Percentiles rank a stretch among this genome's conserved stretches.
These are phyloP conservation scores for Acrocephalus kingi DNA, from an alignment of 2,113 vertebrate species.

Conservation along the genomic window DNA sequence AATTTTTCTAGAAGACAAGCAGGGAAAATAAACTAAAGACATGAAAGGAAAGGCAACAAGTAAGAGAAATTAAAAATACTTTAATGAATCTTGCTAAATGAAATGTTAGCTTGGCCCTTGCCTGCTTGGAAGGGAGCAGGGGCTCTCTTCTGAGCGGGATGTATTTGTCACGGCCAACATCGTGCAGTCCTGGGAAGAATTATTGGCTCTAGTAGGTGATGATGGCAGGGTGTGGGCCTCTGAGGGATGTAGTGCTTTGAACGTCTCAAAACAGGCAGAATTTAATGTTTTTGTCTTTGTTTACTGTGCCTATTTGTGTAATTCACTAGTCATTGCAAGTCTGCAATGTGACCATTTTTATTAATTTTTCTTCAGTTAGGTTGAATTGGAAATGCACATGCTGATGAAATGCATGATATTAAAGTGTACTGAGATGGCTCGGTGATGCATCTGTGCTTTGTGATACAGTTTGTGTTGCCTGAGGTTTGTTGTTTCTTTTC, in stretches of 20 bases:
- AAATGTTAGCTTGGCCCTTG: neutral
- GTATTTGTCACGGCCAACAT: fast-evolving
- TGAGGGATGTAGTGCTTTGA: fast-evolving
- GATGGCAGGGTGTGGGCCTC: neutral
- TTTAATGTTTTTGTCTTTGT: neutral
- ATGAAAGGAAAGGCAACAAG: neutral
- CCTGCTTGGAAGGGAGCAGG: neutral
- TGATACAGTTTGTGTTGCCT: neutral
- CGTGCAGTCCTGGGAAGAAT: neutral
- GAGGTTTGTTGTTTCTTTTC: neutral
- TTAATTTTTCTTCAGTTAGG: neutral
- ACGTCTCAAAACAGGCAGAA: fast-evolving
- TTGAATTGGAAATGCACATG: neutral
- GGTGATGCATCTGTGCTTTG: neutral
- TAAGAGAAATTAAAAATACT: neutral
- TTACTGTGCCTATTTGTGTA: neutral
- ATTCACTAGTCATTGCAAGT: neutral
- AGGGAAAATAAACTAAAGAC: neutral
- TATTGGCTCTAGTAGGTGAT: neutral
- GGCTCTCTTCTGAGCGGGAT: neutral
- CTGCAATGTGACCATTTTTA: neutral
- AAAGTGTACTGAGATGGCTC: neutral
- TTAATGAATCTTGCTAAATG: neutral
- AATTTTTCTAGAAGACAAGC: neutral
- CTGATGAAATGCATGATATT: neutral